These are phyloP conservation scores for Parasteatoda lunata DNA, from an alignment of 2,888 invertebrate genomes.

Conservation along the genomic window DNA sequence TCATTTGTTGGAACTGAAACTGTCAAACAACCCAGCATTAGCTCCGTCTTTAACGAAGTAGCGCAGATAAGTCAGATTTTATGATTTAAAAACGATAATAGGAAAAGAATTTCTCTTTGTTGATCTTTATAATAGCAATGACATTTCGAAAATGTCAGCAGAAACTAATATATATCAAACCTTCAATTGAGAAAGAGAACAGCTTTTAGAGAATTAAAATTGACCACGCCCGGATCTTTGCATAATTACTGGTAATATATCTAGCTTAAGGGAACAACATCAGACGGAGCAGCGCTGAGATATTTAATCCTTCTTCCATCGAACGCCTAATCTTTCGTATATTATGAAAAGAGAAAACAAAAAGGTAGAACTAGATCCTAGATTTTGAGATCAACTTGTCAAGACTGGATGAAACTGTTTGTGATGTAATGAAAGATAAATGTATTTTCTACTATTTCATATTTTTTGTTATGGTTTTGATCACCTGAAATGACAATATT, in stretches of 20 bases:
- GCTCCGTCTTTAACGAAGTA: too few species aligned
- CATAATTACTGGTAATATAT: constrained; percentile 51
- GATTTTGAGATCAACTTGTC: constrained; percentile 47
- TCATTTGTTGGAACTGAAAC: too few species aligned
- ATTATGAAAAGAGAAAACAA: neutral
- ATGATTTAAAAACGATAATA: too few species aligned
- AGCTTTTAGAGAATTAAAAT: constrained; percentile 28
- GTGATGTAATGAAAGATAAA: constrained; percentile 40
- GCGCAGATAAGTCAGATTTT: too few species aligned
- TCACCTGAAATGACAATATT: constrained; percentile 31
- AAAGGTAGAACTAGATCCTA: neutral
- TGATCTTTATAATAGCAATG: neutral
- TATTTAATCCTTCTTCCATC: neutral
- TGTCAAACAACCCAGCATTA: too few species aligned
- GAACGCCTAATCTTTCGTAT: neutral
- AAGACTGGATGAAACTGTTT: constrained; percentile 11
- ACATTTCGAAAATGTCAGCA: constrained; percentile 29
- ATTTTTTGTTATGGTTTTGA: constrained; percentile 7
- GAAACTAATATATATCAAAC: constrained; percentile 13
- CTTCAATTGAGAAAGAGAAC: constrained; percentile 6
- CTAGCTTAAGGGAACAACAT: constrained; percentile 34
- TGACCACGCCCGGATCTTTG: constrained; percentile 44
- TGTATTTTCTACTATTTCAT: constrained; percentile 3
- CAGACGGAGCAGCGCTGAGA: neutral
- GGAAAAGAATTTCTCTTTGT: neutral